A percentile compares a stretch with the other conserved stretches of the same genome.
These are phyloP conservation scores for Drosophila sordidula DNA, from an alignment of 2,888 invertebrate genomes.

Conservation along the genomic window DNA sequence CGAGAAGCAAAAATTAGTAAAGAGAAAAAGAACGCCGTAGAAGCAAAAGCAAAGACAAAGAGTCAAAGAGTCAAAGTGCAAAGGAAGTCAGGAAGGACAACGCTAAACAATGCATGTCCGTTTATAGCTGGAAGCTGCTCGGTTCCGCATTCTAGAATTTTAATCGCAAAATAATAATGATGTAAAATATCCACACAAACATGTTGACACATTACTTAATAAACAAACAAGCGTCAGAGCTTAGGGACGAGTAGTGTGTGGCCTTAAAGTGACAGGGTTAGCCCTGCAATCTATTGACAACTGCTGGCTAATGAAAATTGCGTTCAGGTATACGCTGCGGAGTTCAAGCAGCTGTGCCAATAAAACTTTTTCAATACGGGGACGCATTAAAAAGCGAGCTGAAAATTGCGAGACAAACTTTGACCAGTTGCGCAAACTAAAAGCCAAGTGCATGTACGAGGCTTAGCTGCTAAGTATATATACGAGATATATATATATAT, in stretches of 20 bases:
- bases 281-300: conserved; percentile 33
- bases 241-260: neutral
- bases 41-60: too few species aligned
- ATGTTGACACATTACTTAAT: neutral
- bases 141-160: too few species aligned
- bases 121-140: too few species aligned
- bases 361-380: conserved; percentile 77
- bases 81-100: too few species aligned
- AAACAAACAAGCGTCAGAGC: neutral
- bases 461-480: conserved; percentile 1
- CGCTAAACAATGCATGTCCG: too few species aligned
- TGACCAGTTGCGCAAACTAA: conserved; percentile 61
- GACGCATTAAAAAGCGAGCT: conserved; percentile 63
- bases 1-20: too few species aligned
- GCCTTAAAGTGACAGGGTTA: neutral
- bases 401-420: conserved; percentile 64
- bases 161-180: too few species aligned
- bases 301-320: conserved; percentile 46
- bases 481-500: neutral
- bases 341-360: conserved; percentile 61
- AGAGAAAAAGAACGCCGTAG: too few species aligned
- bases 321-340: conserved; percentile 46
- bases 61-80: too few species aligned
- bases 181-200: too few species aligned
- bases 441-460: conserved; percentile 22